Evolutionary conservation across 2,113 vertebrate genomes (phyloP).

Genomic region (Lepus americanus): DNA sequence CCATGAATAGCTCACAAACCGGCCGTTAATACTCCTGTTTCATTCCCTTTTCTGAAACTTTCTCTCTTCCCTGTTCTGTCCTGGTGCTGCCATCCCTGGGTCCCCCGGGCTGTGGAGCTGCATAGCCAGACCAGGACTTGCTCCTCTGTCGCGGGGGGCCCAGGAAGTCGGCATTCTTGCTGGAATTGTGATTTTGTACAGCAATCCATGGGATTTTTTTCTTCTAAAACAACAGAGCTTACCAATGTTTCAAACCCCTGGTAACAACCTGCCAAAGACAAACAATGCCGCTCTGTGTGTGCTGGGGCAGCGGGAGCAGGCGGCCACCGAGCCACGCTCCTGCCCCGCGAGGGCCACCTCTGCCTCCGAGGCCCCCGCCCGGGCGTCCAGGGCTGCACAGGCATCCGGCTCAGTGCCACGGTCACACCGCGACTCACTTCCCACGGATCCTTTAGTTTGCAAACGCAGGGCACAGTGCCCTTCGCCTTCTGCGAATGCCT

Average conservation of each 20-base stretch:
- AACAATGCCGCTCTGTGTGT: too few species aligned
- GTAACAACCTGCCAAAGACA: neutral
- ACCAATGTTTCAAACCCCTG: neutral
- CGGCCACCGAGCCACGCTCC: neutral
- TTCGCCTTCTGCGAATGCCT: slow-evolving; percentile 53
- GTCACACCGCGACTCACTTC: neutral
- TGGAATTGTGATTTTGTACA: neutral
- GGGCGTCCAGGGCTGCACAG: neutral
- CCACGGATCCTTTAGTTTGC: neutral
- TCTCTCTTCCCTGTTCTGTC: neutral
- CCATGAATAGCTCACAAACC: neutral
- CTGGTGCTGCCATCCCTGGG: accelerated
- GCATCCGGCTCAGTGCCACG: accelerated
- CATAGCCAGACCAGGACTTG: accelerated
- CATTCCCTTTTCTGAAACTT: neutral
- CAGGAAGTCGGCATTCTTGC: neutral
- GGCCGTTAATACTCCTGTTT: neutral
- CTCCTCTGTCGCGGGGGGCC: neutral
- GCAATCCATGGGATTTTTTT: neutral
- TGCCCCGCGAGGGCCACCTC: neutral
- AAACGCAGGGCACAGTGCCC: neutral
- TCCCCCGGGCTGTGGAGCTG: neutral
- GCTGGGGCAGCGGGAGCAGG: too few species aligned
- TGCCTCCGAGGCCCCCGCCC: neutral
- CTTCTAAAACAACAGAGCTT: neutral